Evolutionary conservation across 2,113 vertebrate genomes (phyloP), one percentile per base, ranked within the genome.

Genomic region (Paratilapia polleni): DNA sequence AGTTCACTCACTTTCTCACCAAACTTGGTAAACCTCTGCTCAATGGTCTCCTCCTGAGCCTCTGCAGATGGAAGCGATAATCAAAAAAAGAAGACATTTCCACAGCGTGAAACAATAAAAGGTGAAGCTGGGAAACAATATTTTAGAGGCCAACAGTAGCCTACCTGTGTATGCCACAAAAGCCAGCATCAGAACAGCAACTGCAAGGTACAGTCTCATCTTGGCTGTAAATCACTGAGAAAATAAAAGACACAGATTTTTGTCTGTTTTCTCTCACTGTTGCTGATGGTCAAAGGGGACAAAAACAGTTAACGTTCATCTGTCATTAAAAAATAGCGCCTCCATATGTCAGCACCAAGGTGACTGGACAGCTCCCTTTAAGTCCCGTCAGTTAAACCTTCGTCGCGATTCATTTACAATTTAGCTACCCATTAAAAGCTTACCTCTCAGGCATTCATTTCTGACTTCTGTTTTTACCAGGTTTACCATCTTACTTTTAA

Each of bases 151-250:
- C 6, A 28, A 58, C 22, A 2, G 11, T 11, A 31, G 49, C 91
- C 52, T 66, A 96, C 96, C 95, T 86, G 95, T 81, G 80, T 93
- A 92, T 26, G 94, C 94, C 10, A 94, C 88, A 17, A 96, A 85
- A 47, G 95, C 95, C 88, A 96, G 82, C 87, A 97, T 61, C 78
- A 96, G 62, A 84, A 96, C 90, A 2, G 95, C 94, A 34, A 95
- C 59, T 17, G 95, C 94, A 0, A 96, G 81, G 61, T 87, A 93
- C 54, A 96, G 87, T 91, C 83, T 96, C 96, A 97, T 97, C 22
- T 87, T 93, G 78, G 57, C 79, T 73, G 59, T 28, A 73, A 26
- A 5, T 83, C 34, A 84, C 70, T 78, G 84, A 52, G 26, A 11
- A 83, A 38, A 49, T 20, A 14, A 66, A 5, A 43, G 6, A 13